These are phyloP conservation scores for Montifringilla adamsi DNA, from an alignment of 2,113 vertebrate genomes.

Conservation along the genomic window DNA sequence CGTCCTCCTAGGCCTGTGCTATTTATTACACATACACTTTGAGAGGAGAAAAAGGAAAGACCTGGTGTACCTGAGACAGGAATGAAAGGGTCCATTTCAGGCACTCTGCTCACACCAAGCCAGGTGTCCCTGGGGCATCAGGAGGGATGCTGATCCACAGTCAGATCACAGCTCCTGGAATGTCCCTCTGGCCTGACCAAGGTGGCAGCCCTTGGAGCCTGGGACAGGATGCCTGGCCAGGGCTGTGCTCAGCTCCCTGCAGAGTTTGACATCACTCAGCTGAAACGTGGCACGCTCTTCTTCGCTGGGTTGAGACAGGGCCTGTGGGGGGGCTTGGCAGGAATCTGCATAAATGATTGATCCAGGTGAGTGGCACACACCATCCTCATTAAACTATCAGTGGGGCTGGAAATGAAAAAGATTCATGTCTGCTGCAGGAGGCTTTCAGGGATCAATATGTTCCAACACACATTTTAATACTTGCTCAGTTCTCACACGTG, in stretches of 20 bases:
- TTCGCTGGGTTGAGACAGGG: neutral
- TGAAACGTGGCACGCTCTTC: fast-evolving
- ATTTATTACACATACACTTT: neutral
- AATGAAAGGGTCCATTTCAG: neutral
- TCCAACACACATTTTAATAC: slow-evolving; percentile 60
- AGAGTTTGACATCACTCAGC: fast-evolving
- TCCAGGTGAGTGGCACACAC: neutral
- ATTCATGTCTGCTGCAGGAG: slow-evolving; percentile 10
- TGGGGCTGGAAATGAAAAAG: neutral
- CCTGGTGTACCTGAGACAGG: neutral
- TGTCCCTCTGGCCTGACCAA: fast-evolving
- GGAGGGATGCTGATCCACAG: neutral
- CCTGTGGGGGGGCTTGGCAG: neutral
- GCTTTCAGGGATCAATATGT: slow-evolving; percentile 56
- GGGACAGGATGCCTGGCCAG: fast-evolving
- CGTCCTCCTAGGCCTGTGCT: neutral
- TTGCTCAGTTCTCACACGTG: slow-evolving; percentile 32
- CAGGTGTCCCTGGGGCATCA: neutral
- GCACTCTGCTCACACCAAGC: neutral
- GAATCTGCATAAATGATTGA: neutral
- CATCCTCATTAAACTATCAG: neutral
- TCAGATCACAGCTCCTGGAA: fast-evolving
- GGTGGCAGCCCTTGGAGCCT: fast-evolving
- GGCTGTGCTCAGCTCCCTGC: neutral
- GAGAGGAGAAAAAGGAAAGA: neutral